These are phyloP conservation scores for Subacronicta megacephala DNA, from an alignment of 2,888 invertebrate species.

Conservation along the genomic window DNA sequence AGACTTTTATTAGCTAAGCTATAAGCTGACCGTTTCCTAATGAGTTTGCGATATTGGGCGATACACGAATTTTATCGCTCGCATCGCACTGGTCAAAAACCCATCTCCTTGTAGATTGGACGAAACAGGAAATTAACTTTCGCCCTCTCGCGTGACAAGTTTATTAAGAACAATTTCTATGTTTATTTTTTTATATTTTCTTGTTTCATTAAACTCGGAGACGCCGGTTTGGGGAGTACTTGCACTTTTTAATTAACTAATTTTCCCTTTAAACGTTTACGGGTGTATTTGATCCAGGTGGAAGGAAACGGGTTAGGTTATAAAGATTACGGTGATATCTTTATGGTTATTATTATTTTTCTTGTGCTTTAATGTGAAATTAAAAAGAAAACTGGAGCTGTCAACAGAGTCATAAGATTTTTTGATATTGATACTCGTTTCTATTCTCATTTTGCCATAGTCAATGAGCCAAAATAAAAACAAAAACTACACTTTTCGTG, in stretches of 20 bases:
- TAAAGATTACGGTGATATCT: slow-evolving; percentile 37
- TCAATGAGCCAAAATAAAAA: too few relatives aligned
- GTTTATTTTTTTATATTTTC: slow-evolving; percentile 75
- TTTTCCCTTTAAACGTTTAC: slow-evolving; percentile 36
- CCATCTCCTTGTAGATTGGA: slow-evolving; percentile 67
- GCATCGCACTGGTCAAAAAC: slow-evolving; percentile 38
- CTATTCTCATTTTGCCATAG: too few relatives aligned
- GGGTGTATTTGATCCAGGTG: slow-evolving; percentile 35
- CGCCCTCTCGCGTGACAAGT: slow-evolving; percentile 85
- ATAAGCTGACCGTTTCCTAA: not conserved
- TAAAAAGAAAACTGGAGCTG: not conserved
- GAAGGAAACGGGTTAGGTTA: slow-evolving; percentile 32
- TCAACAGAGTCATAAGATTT: too few relatives aligned
- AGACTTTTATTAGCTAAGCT: too few relatives aligned
- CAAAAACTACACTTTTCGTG: too few relatives aligned
- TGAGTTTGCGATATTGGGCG: slow-evolving; percentile 9
- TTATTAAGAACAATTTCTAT: slow-evolving; percentile 83
- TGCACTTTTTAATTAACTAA: slow-evolving; percentile 59
- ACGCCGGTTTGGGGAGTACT: slow-evolving; percentile 57
- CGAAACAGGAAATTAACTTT: slow-evolving; percentile 87
- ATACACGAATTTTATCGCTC: slow-evolving; percentile 20
- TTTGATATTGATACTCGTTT: too few relatives aligned
- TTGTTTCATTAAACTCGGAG: slow-evolving; percentile 68
- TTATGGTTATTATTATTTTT: slow-evolving; percentile 24
- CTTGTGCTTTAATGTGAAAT: not conserved